Base-by-base conservation (phyloP, 2,888 invertebrate species). In the Acanthoscelides obtectus region DNA sequence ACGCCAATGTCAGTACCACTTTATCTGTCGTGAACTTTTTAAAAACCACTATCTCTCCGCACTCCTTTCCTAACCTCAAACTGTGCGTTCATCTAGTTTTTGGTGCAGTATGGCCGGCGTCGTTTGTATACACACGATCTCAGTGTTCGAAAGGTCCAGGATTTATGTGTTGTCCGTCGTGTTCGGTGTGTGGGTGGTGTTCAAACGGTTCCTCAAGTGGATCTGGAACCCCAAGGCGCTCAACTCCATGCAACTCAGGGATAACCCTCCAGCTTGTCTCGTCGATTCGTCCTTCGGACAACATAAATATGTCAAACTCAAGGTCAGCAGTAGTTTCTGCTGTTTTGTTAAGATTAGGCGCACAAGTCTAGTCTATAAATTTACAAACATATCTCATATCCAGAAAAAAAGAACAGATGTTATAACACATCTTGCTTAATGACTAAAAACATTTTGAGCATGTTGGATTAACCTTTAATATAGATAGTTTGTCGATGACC, bases 251-350 rank as follows among this genome's bases (percentile, higher is more conserved):
- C 83, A 83, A 68, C 81, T 84, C 73, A 83, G 89, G 27, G 89
- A 89, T 79, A 89, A 87, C 76, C 90, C 91, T 20, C 91, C 91
- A 0, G 77, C 85, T 21, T 90, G 90, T 81, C 84, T 91, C 22
- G 87, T 89, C 8, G 89, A 90, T 79, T 86, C 88, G 21, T 84
- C 86, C 45, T 83, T 90, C 67, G 91, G 91, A 27, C 87, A 87
- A 77, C 91, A 91, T 83, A 90, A 89, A 68, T 90, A 90, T 79
- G 86, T 91, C 67, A 90, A 91, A 83, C 84, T 91, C 67, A 89
- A 90, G 88, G 91, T 90, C 84, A 85, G 84, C 5, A 45, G 45
- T 45, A 45, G 12, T 12, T 45, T 6, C 45, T 45, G 17, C 1
- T 45, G 17, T 4, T 45, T 45, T 45, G 45, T 45, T 45, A n/a